Base-by-base conservation (phyloP, 1,140 invertebrate genomes). In the Zaprionus africanus region DNA sequence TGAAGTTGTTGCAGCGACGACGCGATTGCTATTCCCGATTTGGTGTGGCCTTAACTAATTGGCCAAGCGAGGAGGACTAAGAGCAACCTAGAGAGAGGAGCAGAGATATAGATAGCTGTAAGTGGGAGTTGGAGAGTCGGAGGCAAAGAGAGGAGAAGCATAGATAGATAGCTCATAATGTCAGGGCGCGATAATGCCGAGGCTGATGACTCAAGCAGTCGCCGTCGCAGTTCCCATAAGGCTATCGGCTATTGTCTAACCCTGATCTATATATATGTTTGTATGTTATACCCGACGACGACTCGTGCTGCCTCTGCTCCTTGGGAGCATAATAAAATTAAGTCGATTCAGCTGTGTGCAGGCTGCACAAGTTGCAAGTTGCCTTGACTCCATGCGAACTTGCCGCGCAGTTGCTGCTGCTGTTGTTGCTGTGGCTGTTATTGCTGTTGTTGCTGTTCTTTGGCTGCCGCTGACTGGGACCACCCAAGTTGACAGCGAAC, bases 401-500 rank as follows among this genome's bases (percentile, higher is more conserved):
- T 34, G 60, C 67, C 36, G 36, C 46, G 46, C n/a, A 46, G 26
- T 49, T 59, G 60, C n/a, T 60, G 57, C 38, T 51, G 53, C n/a
- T 68, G 53, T 1, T 46, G 17, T 43, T 57, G 69, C 22, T n/a
- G n/a, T n/a, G n/a, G n/a, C n/a, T 67, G 72, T 5, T 59, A 36
- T 13, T 72, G 67, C 38, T 58, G 59, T 22, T 60, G 57, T 68
- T 58, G 53, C n/a, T 68, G 43, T 43, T 28, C 17, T 63, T 38
- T 64, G 61, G 46, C 49, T 68, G 58, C 53, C 36, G 53, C 53
- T 65, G 64, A 75, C 77, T 88, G 34, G 58, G 91, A 92, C 91
- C 91, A 92, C 91, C 91, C 91, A 92, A 92, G 91, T 92, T 91
- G 91, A 91, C 91, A 92, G 90, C 72, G 79, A 92, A 91, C 82